These are phyloP conservation scores for Cepphus grylle DNA, from an alignment of 2,113 vertebrate species.

Conservation along the genomic window DNA sequence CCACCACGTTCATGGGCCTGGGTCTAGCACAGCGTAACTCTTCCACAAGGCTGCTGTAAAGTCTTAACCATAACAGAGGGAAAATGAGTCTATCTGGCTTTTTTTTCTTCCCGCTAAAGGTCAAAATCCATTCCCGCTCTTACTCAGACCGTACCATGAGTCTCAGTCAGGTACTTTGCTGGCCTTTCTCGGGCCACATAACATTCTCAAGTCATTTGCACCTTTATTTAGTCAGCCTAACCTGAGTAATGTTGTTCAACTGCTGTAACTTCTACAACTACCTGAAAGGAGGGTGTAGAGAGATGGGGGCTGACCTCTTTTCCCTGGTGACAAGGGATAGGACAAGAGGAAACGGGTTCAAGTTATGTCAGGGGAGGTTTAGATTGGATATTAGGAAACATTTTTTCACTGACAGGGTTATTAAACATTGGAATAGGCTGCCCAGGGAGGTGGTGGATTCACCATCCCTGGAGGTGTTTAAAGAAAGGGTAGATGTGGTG, in stretches of 20 bases:
- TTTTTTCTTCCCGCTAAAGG: background rate
- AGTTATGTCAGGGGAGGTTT: too few relatives aligned
- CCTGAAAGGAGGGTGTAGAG: too few relatives aligned
- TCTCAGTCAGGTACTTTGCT: background rate
- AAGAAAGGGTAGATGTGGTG: too few relatives aligned
- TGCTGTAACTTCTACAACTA: background rate
- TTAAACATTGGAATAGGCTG: too few relatives aligned
- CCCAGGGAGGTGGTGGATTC: too few relatives aligned
- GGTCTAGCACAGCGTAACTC: background rate
- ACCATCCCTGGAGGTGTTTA: too few relatives aligned
- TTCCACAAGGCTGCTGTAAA: background rate
- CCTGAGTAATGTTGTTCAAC: background rate
- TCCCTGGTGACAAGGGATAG: too few relatives aligned
- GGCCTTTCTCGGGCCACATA: background rate
- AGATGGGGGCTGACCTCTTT: too few relatives aligned
- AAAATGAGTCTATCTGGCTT: background rate
- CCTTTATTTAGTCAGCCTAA: background rate
- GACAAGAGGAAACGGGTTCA: too few relatives aligned
- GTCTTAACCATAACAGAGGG: background rate
- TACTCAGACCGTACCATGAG: background rate
- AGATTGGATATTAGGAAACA: too few relatives aligned
- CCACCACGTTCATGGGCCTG: background rate
- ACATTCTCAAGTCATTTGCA: background rate
- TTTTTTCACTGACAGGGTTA: too few relatives aligned
- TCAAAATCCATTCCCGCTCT: background rate